A percentile compares a stretch with the other conserved stretches of the same genome.
Conservation (phyloP, 2,888 invertebrate species). For the Drosophila antonietae region DNA sequence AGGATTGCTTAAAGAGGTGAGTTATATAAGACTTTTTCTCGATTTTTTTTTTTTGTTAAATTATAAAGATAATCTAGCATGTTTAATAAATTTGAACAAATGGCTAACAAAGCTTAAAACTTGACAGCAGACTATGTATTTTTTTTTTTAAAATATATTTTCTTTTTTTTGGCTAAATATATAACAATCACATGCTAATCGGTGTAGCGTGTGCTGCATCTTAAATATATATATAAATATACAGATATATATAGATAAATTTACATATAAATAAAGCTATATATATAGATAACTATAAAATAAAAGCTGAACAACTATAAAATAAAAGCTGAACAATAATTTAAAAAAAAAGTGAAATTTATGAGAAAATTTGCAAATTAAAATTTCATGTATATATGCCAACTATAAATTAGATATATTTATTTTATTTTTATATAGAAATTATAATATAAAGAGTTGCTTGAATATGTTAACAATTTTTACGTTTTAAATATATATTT, state of each 20-base stretch:
- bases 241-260: neutral
- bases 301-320: neutral
- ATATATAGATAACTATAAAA: neutral
- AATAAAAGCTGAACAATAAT: neutral
- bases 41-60: neutral
- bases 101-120: neutral
- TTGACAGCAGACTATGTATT: constrained; percentile 6
- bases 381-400: neutral
- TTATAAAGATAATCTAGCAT: constrained; percentile 1
- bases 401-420: neutral
- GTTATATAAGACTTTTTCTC: constrained; percentile 24
- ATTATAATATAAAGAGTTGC: neutral
- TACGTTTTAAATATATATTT: neutral
- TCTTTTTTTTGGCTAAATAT: constrained; percentile 16
- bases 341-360: neutral
- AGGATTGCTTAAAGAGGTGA: constrained; percentile 27
- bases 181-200: constrained; percentile 6
- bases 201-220: constrained; percentile 20
- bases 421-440: no score
- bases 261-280: neutral
- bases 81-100: constrained; percentile 3
- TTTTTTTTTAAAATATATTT: neutral
- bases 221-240: constrained; percentile 5
- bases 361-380: neutral
- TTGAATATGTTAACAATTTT: neutral